Evolutionary conservation across 2,113 vertebrate genomes (phyloP), one percentile per base, ranked within the genome.

Genomic region (Prietella phreatophila): DNA sequence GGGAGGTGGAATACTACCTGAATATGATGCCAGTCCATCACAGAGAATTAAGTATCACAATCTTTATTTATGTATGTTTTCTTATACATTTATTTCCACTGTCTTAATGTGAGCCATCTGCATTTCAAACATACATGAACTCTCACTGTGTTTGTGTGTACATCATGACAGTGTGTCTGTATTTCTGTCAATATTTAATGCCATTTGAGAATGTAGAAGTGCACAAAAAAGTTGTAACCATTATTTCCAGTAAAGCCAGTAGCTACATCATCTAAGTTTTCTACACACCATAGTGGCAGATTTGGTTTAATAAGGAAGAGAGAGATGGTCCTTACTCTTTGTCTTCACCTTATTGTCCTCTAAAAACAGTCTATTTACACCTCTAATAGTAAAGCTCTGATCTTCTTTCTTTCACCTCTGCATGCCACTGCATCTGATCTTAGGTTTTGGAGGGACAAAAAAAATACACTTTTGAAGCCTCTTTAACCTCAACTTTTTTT

Each of bases 231-330:
- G 3, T n/a, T 56, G 25, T 86, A 14, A 79, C 42, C 47, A 9
- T 39, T n/a, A 22, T 15, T 56, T 42, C 20, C 61, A 53, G 20
- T 61, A 11, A 85, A 85, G 42, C 36, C 80, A 83, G 86, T 42
- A 25, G 25, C 25, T 61, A 30, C 6, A 30, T 75, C 5, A n/a
- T 60, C 36, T 83, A 58, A n/a, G 42, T 60, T 84, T 75, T 61
- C 55, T 42, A 33, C 9, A n/a, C 13, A 83, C 81, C 10, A 13
- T 30, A 25, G 83, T 7, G 53, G 47, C 42, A 69, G 65, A 88
- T 82, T 78, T 69, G n/a, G 69, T 82, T 87, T 76, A 78, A 83
- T 60, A 50, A 65, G n/a, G 42, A 63, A 25, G 14, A 25, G 42
- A 65, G 61, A 53, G n/a, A 47, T 5, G 20, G 42, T 42, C 81